Conservation (phyloP, 2,888 invertebrate species). For the Ennomos fuscantarius region DNA sequence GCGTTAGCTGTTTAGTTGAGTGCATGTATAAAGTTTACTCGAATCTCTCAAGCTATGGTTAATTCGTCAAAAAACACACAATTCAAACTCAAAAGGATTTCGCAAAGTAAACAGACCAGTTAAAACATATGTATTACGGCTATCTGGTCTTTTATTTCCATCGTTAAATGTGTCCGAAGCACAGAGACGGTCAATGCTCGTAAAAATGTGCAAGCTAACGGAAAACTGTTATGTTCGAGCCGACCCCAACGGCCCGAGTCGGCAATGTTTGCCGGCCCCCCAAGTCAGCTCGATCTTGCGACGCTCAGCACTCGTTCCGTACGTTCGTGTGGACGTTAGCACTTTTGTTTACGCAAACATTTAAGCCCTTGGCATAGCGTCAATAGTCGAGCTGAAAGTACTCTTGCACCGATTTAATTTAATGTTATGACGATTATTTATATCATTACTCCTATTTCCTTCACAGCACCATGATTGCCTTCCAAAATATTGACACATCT, state of each 20-base stretch:
- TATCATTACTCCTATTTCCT: neutral
- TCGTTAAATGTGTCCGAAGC: conserved; percentile 40
- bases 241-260: conserved; percentile 31
- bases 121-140: conserved; percentile 7
- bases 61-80: too few relatives aligned
- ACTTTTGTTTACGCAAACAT: conserved; percentile 29
- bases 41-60: too few relatives aligned
- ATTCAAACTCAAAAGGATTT: neutral
- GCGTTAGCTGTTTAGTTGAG: too few relatives aligned
- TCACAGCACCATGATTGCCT: conserved; percentile 3
- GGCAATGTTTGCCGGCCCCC: conserved; percentile 14
- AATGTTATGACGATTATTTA: conserved; percentile 16
- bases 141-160: conserved; percentile 22
- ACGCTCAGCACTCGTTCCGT: conserved; percentile 18
- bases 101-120: conserved; percentile 1
- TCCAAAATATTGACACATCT: conserved; percentile 17
- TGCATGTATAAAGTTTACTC: too few relatives aligned
- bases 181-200: conserved; percentile 49
- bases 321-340: conserved; percentile 24
- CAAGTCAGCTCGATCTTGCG: conserved; percentile 15
- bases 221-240: conserved; percentile 53
- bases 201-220: conserved; percentile 77
- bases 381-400: conserved; percentile 19
- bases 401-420: conserved; percentile 16
- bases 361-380: conserved; percentile 30